Evolutionary conservation across 1,140 invertebrate genomes (phyloP).

Genomic region (Araneus ventricosus): DNA sequence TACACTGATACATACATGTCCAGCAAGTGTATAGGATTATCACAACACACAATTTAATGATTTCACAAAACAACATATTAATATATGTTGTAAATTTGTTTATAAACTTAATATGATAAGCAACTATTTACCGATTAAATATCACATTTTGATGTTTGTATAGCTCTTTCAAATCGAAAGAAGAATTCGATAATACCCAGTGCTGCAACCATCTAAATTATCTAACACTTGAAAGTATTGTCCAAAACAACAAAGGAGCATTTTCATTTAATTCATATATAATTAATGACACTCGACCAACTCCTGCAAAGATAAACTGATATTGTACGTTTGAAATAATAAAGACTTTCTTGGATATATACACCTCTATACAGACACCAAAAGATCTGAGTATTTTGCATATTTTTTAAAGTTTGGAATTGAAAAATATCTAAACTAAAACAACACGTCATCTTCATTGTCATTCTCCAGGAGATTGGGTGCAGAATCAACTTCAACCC

Average conservation of each 20-base stretch:
- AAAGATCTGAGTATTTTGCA: slow-evolving; percentile 12
- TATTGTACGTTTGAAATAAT: neutral
- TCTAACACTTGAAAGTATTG: neutral
- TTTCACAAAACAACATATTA: neutral
- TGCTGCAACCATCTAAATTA: neutral
- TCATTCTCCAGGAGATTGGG: slow-evolving; percentile 91
- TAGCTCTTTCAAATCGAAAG: neutral
- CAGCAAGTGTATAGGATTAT: neutral
- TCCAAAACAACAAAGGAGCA: neutral
- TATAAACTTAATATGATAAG: neutral
- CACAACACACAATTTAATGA: neutral
- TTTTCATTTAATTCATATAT: neutral
- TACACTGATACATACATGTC: neutral
- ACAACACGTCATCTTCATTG: slow-evolving; percentile 92
- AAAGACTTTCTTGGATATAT: slow-evolving; percentile 37
- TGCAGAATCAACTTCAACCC: slow-evolving; percentile 81
- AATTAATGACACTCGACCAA: neutral
- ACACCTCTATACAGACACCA: slow-evolving; percentile 44
- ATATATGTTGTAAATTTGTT: neutral
- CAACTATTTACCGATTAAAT: neutral
- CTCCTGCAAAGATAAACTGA: neutral
- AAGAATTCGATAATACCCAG: neutral
- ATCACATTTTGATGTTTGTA: neutral
- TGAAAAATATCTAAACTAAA: neutral
- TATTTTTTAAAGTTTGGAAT: neutral